phyloP scores from a whole-genome alignment of 2,888 invertebrate genomes.

The Drosophila monieri region DNA sequence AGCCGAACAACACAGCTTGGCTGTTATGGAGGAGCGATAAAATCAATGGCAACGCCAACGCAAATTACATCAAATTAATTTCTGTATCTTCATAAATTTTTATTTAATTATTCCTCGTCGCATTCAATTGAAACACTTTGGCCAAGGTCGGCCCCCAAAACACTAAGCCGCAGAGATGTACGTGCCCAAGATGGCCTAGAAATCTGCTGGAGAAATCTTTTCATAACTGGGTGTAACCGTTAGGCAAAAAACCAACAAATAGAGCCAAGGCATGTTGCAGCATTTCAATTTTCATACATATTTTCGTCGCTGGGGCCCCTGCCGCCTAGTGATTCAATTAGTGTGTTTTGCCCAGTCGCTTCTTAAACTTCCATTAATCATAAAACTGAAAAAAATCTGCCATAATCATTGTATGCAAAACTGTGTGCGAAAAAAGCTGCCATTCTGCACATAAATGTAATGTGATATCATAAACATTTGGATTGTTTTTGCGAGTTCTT shows the following conservation, averaged over 20 bases:
- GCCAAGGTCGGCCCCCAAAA: slow-evolving; percentile 55
- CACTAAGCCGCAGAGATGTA: slow-evolving; percentile 22
- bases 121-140: slow-evolving; percentile 73
- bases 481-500: slow-evolving; percentile 42
- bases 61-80: slow-evolving; percentile 70
- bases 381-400: slow-evolving; percentile 36
- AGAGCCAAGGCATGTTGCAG: slow-evolving; percentile 9
- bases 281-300: slow-evolving; percentile 13
- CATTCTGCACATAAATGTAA: slow-evolving; percentile 55
- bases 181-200: slow-evolving; percentile 52
- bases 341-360: slow-evolving; percentile 43
- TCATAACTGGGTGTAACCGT: slow-evolving; percentile 14
- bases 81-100: slow-evolving; percentile 57
- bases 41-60: slow-evolving; percentile 66
- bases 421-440: slow-evolving; percentile 47
- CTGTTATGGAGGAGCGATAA: slow-evolving; percentile 19
- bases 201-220: slow-evolving; percentile 35
- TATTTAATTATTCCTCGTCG: slow-evolving; percentile 55
- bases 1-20: slow-evolving; percentile 8
- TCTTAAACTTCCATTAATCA: slow-evolving; percentile 67
- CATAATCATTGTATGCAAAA: slow-evolving; percentile 65
- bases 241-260: slow-evolving; percentile 12
- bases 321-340: slow-evolving; percentile 44
- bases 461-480: slow-evolving; percentile 72
- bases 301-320: slow-evolving; percentile 12